Evolutionary conservation across 2,888 invertebrate species (phyloP).

Genomic region (Leptinotarsa haldemani): DNA sequence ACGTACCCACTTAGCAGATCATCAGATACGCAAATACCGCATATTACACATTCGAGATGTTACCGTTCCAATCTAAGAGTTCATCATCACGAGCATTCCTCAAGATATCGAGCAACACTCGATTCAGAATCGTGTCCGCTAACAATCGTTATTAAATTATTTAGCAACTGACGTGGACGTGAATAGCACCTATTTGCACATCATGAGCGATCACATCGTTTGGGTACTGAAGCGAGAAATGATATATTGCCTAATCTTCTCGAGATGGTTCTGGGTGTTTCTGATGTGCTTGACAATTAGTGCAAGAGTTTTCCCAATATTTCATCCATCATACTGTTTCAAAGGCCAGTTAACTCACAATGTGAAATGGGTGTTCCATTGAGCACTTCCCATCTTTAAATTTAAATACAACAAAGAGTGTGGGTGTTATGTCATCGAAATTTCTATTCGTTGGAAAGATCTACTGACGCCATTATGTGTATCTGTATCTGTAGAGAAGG

Average conservation of each 20-base stretch:
- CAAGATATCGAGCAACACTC: background rate
- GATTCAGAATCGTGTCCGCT: slow-evolving; percentile 1
- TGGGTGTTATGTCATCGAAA: too few species aligned
- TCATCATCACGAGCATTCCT: background rate
- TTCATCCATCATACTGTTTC: background rate
- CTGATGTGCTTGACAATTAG: background rate
- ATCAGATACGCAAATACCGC: slow-evolving; percentile 1
- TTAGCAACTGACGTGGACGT: slow-evolving; percentile 14
- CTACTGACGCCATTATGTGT: too few species aligned
- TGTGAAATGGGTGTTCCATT: too few species aligned
- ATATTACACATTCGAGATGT: background rate
- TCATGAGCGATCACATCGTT: background rate
- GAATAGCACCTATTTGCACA: background rate
- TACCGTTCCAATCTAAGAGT: background rate
- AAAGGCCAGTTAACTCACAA: too few species aligned
- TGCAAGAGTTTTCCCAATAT: background rate
- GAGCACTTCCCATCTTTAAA: too few species aligned
- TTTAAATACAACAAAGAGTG: too few species aligned
- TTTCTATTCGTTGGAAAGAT: too few species aligned
- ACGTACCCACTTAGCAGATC: slow-evolving; percentile 9
- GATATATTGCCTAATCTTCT: background rate
- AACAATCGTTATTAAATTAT: slow-evolving; percentile 8
- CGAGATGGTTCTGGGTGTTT: background rate
- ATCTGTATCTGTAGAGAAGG: too few species aligned
- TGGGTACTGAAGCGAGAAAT: background rate